phyloP scores from a whole-genome alignment of 2,113 vertebrate species.

The Rhinichthys klamathensis region DNA sequence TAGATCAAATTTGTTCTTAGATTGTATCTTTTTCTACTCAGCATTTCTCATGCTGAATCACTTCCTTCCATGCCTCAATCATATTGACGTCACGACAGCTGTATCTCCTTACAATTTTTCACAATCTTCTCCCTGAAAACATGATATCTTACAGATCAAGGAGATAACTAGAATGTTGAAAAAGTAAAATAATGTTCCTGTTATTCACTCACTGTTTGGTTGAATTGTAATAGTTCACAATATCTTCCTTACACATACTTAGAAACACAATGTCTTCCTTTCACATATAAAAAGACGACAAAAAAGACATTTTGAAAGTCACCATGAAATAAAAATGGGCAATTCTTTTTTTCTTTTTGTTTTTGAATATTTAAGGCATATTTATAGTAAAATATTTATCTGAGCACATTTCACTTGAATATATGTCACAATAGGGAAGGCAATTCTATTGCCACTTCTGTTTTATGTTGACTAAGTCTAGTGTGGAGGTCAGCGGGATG shows the following conservation, averaged over 20 bases:
- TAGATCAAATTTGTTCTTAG: neutral
- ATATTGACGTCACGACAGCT: neutral
- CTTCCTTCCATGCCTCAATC: conserved; percentile 17
- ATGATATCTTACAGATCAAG: neutral
- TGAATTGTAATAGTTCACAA: neutral
- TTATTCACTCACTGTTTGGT: neutral
- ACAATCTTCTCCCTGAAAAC: neutral
- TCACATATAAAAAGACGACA: no score
- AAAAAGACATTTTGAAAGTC: no score
- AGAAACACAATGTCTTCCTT: neutral
- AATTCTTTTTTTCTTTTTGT: no score
- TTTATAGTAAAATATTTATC: no score
- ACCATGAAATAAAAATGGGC: no score
- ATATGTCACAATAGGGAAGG: no score
- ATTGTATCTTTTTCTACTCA: neutral
- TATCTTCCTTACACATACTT: neutral
- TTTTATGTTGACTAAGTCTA: no score
- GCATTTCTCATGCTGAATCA: conserved; percentile 20
- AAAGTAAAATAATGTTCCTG: neutral
- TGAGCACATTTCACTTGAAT: no score
- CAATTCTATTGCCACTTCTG: no score
- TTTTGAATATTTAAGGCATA: no score
- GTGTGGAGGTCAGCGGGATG: no score
- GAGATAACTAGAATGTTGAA: neutral
- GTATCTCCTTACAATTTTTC: neutral